These are phyloP conservation scores for Rhinoptilus africanus DNA, from an alignment of 2,113 vertebrate genomes.

Conservation along the genomic window DNA sequence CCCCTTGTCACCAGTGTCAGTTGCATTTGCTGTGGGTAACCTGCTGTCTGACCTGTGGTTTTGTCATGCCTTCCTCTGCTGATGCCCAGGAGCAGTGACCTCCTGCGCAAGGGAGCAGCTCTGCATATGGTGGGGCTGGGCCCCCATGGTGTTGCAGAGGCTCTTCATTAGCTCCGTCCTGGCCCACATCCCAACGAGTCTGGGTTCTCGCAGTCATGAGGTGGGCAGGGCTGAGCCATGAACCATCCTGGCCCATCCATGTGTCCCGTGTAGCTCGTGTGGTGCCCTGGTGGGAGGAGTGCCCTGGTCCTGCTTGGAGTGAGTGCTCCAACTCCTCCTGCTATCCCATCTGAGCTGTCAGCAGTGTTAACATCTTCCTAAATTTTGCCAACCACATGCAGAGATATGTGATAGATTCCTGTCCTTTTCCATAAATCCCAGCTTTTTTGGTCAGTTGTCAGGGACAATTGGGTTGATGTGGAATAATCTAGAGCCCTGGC, in stretches of 20 bases:
- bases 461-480: background rate
- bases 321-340: accelerated
- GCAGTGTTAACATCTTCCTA: background rate
- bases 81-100: background rate
- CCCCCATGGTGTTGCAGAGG: accelerated
- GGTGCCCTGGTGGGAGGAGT: background rate
- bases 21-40: background rate
- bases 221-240: background rate
- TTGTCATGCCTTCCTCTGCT: background rate
- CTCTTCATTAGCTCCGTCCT: background rate
- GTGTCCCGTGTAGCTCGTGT: accelerated
- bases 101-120: background rate
- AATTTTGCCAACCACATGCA: background rate
- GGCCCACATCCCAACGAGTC: accelerated
- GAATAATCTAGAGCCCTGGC: background rate
- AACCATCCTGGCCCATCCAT: background rate
- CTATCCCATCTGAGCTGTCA: background rate
- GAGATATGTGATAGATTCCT: background rate
- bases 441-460: background rate
- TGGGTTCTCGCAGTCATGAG: accelerated
- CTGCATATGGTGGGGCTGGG: background rate
- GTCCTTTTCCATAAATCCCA: background rate
- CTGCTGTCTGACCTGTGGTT: background rate
- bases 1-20: background rate
- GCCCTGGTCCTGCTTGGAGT: background rate